These are phyloP conservation scores for Eleutherodactylus coqui DNA, from an alignment of 2,797 vertebrate genomes.

Conservation along the genomic window DNA sequence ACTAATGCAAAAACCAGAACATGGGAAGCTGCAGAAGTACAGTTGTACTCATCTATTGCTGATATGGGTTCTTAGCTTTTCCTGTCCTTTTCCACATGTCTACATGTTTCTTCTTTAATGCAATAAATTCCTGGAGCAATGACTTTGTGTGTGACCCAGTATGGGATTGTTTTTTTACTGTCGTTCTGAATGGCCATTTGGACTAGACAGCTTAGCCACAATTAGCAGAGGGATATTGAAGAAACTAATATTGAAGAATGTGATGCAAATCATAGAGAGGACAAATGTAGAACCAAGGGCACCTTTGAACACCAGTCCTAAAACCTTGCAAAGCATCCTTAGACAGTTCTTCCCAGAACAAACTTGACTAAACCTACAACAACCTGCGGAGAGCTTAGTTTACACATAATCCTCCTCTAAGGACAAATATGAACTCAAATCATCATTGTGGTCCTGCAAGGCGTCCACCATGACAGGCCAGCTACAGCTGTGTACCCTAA, in stretches of 20 bases:
- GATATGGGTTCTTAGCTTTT: not conserved
- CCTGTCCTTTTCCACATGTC: not conserved
- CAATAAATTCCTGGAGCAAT: conserved; percentile 31
- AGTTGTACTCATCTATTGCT: not conserved
- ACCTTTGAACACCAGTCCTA: too few relatives aligned
- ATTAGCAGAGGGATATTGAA: not conserved
- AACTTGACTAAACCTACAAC: too few relatives aligned
- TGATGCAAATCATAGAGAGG: not conserved
- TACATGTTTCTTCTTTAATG: not conserved
- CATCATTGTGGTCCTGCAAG: too few relatives aligned
- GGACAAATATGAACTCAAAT: too few relatives aligned
- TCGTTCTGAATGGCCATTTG: not conserved
- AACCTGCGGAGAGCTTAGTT: too few relatives aligned
- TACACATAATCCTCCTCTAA: too few relatives aligned
- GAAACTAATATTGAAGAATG: not conserved
- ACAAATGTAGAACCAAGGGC: not conserved
- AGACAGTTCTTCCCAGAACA: too few relatives aligned
- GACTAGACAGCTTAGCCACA: not conserved
- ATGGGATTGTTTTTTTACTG: not conserved
- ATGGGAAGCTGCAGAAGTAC: not conserved
- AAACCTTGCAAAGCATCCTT: too few relatives aligned
- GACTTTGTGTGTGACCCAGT: not conserved
- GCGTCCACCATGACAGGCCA: too few relatives aligned
- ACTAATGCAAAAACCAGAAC: not conserved
- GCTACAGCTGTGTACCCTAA: too few relatives aligned